Evolutionary conservation across 1,140 invertebrate genomes (phyloP), one percentile per base, ranked within the genome.

Genomic region (Cylas formicarius): DNA sequence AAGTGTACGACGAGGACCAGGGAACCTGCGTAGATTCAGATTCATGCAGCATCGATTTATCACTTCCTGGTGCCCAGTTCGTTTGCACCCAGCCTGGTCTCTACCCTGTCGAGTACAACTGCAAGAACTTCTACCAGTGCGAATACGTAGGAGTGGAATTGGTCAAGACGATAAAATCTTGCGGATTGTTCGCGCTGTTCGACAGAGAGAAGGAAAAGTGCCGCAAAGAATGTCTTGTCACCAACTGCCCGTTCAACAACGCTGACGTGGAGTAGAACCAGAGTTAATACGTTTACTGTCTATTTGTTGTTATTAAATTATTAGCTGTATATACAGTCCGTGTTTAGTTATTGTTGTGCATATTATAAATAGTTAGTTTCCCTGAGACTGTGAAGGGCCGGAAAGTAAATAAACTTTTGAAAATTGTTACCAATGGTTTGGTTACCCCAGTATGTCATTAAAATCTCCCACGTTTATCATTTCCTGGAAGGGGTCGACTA

Each of bases 51-150:
- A 4, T 26, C 4, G 19, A 32, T 8, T 10, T 36, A 14, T 20
- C 14, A 11, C n/a, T n/a, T n/a, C 5, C 7, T 2, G 13, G 13
- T 0, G 24, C 27, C 2, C 35, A 48, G 4, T 57, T 59, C 36
- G 9, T 39, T 24, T 61, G 59, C 39, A 11, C 19, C 1, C 40
- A 56, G 19, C 20, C 23, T n/a, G 59, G 59, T 9, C 20, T 21
- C 2, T 61, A 53, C 29, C 57, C 57, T 1, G 36, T 52, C 5
- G 47, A 56, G 32, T 45, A 50, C 9, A 60, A 48, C 36, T 61
- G 59, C 26, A 50, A 52, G 21, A 46, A 54, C 11, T 61, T 58
- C 44, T 61, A 56, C 23, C 50, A 54, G 29, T 61, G 59, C 32
- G 37, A 39, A 10, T 28, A 10, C 10, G 11, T 27, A 22, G 37